Evolutionary conservation across 2,113 vertebrate species (phyloP), one percentile per base, ranked within the genome.

Genomic region (Monopterus albus): DNA sequence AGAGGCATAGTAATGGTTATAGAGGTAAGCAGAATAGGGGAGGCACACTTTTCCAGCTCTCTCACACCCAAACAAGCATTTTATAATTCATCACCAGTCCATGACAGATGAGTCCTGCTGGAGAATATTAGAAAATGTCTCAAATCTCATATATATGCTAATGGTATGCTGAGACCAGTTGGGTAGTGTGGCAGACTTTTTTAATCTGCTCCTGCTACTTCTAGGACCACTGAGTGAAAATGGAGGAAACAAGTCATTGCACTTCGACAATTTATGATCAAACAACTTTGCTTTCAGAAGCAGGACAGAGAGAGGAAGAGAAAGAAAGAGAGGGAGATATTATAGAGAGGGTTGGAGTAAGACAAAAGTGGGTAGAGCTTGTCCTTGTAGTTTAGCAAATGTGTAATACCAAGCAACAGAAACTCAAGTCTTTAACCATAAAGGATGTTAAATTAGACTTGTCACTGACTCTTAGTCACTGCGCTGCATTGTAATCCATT

Each of bases 111-210:
- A 98, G 96, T 97, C 96, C 95, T 96, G 96, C 96, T 94, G 92
- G 92, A 97, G 96, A 98, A 99, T 99, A 99, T 99, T 98, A 98
- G 95, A 98, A 98, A 98, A 98, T 98, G 97, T 98, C 98, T 97
- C 96, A 96, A 97, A 99, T 99, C 97, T 99, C 96, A 99, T 99
- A 99, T 99, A 99, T 99, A 99, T 99, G 97, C 98, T 99, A 99
- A 99, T 99, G 91, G 95, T 97, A 98, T 98, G 96, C 97, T 94
- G 94, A 94, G 94, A 93, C 94, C 81, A 92, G 94, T 93, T 92
- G 93, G 94, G 89, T 78, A 91, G 93, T 93, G 93, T 92, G 94
- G 94, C 42, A 86, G 94, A 94, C 93, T 96, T 97, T 31, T 97
- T 97, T 99, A 96, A 98, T 98, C 96, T 97, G 95, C 95, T 95